phyloP scores from a whole-genome alignment of 2,888 invertebrate species.

The Trachelus iudaicus region DNA sequence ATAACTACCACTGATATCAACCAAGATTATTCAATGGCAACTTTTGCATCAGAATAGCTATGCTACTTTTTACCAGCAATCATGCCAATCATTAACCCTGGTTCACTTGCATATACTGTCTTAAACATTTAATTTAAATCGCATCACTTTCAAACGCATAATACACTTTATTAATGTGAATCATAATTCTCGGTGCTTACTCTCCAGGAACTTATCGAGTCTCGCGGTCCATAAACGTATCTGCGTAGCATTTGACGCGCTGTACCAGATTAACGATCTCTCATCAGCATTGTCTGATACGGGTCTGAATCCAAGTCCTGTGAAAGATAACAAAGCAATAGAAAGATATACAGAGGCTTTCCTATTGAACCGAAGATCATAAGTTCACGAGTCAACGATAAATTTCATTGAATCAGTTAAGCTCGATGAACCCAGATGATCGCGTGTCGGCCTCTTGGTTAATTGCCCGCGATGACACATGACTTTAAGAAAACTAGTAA shows the following conservation, averaged over 20 bases:
- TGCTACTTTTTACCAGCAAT: not conserved
- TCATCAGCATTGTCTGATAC: slow-evolving; percentile 68
- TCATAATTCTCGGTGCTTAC: slow-evolving; percentile 62
- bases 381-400: not conserved
- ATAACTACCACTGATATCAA: not conserved
- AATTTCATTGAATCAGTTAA: not conserved
- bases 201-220: slow-evolving; percentile 69
- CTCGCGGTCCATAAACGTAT: slow-evolving; percentile 69
- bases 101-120: not conserved
- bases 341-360: not conserved
- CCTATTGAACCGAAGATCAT: not conserved
- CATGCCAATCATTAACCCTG: not conserved
- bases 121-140: not conserved
- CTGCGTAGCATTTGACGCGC: slow-evolving; percentile 68
- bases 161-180: not conserved
- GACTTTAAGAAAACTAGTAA: not conserved
- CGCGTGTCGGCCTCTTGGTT: not conserved
- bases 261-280: slow-evolving; percentile 73
- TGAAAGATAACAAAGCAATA: slow-evolving; percentile 36
- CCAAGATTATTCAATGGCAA: not conserved
- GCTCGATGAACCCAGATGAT: not conserved
- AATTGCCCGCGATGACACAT: not conserved
- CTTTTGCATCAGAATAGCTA: not conserved
- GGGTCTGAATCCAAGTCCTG: slow-evolving; percentile 76
- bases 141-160: not conserved